Conservation (phyloP, 2,113 vertebrate species). For the Chaetodon trifascialis region DNA sequence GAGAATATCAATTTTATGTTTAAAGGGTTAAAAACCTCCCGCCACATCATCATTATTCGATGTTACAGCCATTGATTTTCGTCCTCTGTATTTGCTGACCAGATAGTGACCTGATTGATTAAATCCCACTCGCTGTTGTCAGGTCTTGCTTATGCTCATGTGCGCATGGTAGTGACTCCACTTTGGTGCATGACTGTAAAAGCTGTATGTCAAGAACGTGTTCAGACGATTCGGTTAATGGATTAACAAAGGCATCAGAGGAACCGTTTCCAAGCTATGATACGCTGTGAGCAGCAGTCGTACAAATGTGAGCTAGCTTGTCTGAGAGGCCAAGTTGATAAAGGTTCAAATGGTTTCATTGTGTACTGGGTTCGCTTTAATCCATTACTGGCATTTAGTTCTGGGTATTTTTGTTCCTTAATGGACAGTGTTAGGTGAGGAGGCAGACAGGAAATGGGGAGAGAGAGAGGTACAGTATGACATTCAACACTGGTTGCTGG, state of each 20-base stretch:
- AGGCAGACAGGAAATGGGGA: no score
- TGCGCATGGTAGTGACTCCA: conserved; percentile 5
- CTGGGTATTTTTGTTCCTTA: no score
- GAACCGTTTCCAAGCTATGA: not conserved
- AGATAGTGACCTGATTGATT: conserved; percentile 45
- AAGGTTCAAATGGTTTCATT: not conserved
- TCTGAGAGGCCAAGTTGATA: not conserved
- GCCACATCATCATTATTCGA: conserved; percentile 1
- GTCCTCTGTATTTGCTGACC: conserved; percentile 33
- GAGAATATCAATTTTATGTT: not conserved
- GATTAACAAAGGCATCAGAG: conserved; percentile 30
- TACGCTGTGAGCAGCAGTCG: not conserved
- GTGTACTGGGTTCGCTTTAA: not conserved
- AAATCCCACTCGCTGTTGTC: conserved; percentile 25
- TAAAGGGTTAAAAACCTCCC: not conserved
- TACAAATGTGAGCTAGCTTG: not conserved
- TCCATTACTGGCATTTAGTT: not conserved
- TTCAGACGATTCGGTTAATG: conserved; percentile 34
- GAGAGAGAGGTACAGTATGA: no score
- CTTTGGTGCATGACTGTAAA: conserved; percentile 19
- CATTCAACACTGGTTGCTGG: no score
- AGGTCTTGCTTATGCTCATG: conserved; percentile 11
- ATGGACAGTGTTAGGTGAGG: no score
- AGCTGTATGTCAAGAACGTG: conserved; percentile 26
- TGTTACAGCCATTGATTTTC: conserved; percentile 27